Evolutionary conservation across 2,888 invertebrate genomes (phyloP).

Genomic region (Brenthis hecate): DNA sequence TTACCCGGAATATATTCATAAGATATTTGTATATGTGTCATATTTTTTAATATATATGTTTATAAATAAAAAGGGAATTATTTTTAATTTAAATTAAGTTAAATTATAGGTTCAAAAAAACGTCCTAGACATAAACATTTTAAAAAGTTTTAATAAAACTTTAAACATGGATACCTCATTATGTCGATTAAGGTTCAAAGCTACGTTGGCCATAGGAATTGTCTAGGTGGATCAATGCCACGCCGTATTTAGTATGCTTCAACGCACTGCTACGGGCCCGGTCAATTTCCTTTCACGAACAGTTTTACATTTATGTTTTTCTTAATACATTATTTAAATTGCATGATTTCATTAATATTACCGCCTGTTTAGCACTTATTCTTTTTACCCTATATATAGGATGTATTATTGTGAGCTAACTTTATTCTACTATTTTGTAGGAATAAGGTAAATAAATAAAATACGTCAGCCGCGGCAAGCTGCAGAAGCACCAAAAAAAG

Average conservation of each 20-base stretch:
- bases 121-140: neutral
- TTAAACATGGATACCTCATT: too few species aligned
- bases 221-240: conserved; percentile 18
- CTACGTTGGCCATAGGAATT: neutral
- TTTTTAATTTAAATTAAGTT: too few species aligned
- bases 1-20: neutral
- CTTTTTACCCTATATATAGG: neutral
- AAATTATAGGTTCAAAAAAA: too few species aligned
- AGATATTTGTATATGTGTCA: neutral
- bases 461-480: conserved; percentile 3
- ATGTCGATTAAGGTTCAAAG: neutral
- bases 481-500: conserved; percentile 22
- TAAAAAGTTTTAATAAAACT: neutral
- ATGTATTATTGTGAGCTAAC: neutral
- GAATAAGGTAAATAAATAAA: conserved; percentile 14
- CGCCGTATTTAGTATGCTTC: conserved; percentile 22
- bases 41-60: too few species aligned
- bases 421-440: neutral
- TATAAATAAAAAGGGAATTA: too few species aligned
- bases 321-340: too few species aligned
- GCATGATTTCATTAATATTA: too few species aligned
- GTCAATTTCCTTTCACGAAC: neutral
- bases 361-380: too few species aligned
- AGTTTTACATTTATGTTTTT: too few species aligned
- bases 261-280: conserved; percentile 11